These are phyloP conservation scores for Apocheima hispidaria DNA, from an alignment of 2,888 invertebrate species.

Conservation along the genomic window DNA sequence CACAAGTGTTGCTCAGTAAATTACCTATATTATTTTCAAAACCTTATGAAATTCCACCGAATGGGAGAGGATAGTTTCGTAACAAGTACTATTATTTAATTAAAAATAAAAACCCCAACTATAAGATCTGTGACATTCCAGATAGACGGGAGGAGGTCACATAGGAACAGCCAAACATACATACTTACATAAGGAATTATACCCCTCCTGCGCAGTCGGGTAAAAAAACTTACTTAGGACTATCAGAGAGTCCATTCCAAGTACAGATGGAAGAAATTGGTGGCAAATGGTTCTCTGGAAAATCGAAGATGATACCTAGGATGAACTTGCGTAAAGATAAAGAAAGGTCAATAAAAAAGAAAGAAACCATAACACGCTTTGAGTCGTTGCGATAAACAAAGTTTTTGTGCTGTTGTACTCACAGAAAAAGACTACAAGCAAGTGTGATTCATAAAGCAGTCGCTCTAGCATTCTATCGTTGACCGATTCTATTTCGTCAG, in stretches of 20 bases:
- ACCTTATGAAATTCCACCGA: not conserved
- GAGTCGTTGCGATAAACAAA: not conserved
- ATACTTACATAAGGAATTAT: no score
- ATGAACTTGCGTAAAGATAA: not conserved
- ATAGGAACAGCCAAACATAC: no score
- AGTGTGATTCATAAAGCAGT: conserved; percentile 93
- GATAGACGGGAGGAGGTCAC: no score
- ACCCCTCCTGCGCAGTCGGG: no score
- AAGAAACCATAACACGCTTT: not conserved
- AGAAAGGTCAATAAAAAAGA: not conserved
- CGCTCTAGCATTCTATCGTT: conserved; percentile 95
- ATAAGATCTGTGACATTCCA: no score
- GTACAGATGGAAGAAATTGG: no score
- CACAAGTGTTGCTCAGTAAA: not conserved
- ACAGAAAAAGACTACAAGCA: conserved; percentile 97
- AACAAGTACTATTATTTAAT: no score
- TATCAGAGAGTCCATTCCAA: no score
- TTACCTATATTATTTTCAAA: not conserved
- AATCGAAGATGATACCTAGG: not conserved
- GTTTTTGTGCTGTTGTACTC: conserved; percentile 61
- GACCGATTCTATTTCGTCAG: conserved; percentile 97
- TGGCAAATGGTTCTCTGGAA: no score
- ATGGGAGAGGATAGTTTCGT: no score
- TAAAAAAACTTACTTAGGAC: no score
- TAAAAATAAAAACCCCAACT: no score